Percentiles rank a stretch among this genome's conserved stretches.
These are phyloP conservation scores for Arrhamphus sclerolepis DNA, from an alignment of 2,797 vertebrate genomes.

Conservation along the genomic window DNA sequence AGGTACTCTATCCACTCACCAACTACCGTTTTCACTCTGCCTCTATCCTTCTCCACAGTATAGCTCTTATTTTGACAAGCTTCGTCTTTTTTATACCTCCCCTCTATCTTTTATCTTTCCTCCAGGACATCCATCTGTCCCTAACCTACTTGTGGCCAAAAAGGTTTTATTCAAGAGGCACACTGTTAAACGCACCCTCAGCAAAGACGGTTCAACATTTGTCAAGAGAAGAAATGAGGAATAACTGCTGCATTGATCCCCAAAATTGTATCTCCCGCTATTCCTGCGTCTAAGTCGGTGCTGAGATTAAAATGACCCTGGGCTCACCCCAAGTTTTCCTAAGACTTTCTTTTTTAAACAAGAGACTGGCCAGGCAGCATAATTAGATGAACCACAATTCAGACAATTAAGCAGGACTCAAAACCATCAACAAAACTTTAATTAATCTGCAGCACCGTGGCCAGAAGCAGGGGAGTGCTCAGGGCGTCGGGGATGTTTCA, in stretches of 20 bases:
- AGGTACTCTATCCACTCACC: conserved; percentile 34
- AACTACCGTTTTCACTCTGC: conserved; percentile 6
- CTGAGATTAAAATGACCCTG: conserved; percentile 49
- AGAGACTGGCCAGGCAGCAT: conserved; percentile 4
- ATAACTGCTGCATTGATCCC: conserved; percentile 17
- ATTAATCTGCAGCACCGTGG: conserved; percentile 43
- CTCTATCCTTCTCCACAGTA: background rate
- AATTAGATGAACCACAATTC: conserved; percentile 23
- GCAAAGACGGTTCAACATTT: conserved; percentile 37
- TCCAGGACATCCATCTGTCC: conserved; percentile 32
- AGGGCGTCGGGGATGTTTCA: conserved; percentile 14
- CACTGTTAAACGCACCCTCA: conserved; percentile 37
- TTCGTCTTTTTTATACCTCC: no score
- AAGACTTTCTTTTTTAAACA: conserved; percentile 18
- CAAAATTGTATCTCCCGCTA: conserved; percentile 15
- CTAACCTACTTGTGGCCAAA: conserved; percentile 29
- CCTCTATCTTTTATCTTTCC: conserved; percentile 15
- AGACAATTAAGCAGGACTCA: conserved; percentile 13
- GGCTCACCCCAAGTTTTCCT: conserved; percentile 12
- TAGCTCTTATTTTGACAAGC: no score
- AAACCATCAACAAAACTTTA: conserved; percentile 33
- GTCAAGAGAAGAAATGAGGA: conserved; percentile 41
- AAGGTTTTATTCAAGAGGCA: conserved; percentile 17
- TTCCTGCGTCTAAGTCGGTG: conserved; percentile 46
- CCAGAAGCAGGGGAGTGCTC: conserved; percentile 25